phyloP scores from a whole-genome alignment of 2,797 vertebrate species.

The Platalea minor region DNA sequence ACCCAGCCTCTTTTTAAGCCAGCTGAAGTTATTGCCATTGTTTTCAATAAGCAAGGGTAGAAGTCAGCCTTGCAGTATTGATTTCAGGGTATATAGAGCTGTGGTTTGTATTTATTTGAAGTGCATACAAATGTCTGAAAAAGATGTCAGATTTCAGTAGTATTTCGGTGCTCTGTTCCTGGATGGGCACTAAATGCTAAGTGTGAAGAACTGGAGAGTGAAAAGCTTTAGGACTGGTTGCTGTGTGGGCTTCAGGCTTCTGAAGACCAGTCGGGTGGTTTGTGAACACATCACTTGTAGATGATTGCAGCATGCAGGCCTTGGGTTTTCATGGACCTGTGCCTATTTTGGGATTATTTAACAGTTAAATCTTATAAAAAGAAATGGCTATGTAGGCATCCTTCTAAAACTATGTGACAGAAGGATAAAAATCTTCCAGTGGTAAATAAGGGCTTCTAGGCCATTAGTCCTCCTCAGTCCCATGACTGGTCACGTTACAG shows the following conservation, averaged over 20 bases:
- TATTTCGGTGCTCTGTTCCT: neutral
- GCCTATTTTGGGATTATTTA: neutral
- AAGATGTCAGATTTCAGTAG: neutral
- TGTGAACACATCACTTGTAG: neutral
- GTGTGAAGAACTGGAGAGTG: neutral
- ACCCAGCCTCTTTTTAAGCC: neutral
- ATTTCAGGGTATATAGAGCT: neutral
- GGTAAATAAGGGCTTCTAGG: neutral
- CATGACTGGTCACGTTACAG: accelerated
- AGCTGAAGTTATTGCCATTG: neutral
- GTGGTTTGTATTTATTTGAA: neutral
- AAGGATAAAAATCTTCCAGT: neutral
- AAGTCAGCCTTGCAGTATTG: neutral
- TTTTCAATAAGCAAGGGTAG: neutral
- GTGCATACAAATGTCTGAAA: neutral
- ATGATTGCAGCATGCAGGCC: neutral
- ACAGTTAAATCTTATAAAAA: neutral
- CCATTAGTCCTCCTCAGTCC: neutral
- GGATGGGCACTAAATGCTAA: neutral
- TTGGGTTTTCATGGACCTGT: neutral
- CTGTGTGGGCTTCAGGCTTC: neutral
- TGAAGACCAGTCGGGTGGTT: neutral
- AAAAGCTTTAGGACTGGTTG: neutral
- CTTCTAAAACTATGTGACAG: neutral
- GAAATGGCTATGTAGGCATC: neutral